Conservation (phyloP, 2,888 invertebrate species). For the Patella ulyssiponensis region DNA sequence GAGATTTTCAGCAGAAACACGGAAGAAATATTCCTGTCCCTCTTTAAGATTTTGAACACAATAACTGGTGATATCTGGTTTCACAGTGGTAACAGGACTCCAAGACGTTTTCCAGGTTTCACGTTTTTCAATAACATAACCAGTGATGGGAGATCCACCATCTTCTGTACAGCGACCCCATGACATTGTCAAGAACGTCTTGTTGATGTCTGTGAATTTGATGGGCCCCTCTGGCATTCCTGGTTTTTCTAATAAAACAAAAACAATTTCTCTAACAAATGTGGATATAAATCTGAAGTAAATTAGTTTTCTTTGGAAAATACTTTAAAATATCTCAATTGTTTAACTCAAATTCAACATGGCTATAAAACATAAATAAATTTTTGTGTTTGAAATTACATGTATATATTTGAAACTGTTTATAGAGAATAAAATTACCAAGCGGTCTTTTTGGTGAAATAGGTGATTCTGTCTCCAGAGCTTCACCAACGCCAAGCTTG, state of each 20-base stretch:
- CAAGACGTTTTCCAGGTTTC: conserved; percentile 74
- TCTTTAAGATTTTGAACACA: conserved; percentile 63
- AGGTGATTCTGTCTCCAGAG: conserved; percentile 53
- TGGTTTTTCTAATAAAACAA: conserved; percentile 51
- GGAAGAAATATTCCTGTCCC: conserved; percentile 73
- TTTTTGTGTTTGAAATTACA: no score
- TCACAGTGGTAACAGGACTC: conserved; percentile 91
- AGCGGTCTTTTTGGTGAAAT: conserved; percentile 54
- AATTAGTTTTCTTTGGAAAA: no score
- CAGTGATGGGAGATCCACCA: conserved; percentile 82
- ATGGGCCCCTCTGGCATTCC: conserved; percentile 63
- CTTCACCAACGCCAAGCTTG: conserved; percentile 56
- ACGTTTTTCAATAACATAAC: conserved; percentile 67
- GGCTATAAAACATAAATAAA: no score
- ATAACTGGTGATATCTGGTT: conserved; percentile 72
- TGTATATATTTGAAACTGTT: no score
- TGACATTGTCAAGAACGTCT: conserved; percentile 59
- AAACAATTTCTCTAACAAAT: no score
- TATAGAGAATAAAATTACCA: conserved; percentile 31
- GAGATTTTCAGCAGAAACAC: conserved; percentile 68
- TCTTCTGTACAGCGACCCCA: conserved; percentile 84
- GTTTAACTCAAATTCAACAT: no score
- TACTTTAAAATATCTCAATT: no score
- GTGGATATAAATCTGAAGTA: no score
- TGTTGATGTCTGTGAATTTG: conserved; percentile 58